Evolutionary conservation across 2,797 vertebrate genomes (phyloP).

Genomic region (Kryptopterus vitreolus): DNA sequence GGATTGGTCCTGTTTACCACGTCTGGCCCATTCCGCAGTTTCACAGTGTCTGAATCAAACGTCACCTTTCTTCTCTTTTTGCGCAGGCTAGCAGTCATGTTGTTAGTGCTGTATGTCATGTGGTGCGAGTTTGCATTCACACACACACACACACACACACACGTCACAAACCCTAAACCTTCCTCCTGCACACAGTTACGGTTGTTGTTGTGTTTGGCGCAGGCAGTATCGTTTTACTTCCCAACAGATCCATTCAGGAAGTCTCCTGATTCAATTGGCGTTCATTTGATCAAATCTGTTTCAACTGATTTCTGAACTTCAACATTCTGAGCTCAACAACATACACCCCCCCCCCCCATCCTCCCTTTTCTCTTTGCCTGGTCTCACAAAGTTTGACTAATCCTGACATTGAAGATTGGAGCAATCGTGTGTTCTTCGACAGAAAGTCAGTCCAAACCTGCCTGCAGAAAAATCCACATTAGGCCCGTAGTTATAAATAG

Average conservation of each 20-base stretch:
- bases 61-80: constrained; percentile 1
- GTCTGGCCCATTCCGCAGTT: constrained; percentile 18
- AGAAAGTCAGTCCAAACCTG: background rate
- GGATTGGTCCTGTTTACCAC: background rate
- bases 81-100: background rate
- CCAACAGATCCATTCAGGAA: constrained; percentile 59
- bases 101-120: background rate
- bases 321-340: background rate
- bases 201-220: constrained; percentile 61
- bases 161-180: background rate
- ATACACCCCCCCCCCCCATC: no score
- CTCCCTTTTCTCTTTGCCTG: background rate
- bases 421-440: background rate
- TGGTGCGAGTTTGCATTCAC: constrained; percentile 19
- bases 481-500: background rate
- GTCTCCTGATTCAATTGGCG: constrained; percentile 62
- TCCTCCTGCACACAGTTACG: constrained; percentile 15
- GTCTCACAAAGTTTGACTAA: background rate
- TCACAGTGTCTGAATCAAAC: constrained; percentile 24
- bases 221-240: constrained; percentile 57
- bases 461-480: background rate
- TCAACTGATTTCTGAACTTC: constrained; percentile 47
- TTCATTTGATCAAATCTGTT: constrained; percentile 40
- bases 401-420: background rate
- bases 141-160: background rate